Evolutionary conservation across 2,113 vertebrate species (phyloP).

Genomic region (Antigone vipio): DNA sequence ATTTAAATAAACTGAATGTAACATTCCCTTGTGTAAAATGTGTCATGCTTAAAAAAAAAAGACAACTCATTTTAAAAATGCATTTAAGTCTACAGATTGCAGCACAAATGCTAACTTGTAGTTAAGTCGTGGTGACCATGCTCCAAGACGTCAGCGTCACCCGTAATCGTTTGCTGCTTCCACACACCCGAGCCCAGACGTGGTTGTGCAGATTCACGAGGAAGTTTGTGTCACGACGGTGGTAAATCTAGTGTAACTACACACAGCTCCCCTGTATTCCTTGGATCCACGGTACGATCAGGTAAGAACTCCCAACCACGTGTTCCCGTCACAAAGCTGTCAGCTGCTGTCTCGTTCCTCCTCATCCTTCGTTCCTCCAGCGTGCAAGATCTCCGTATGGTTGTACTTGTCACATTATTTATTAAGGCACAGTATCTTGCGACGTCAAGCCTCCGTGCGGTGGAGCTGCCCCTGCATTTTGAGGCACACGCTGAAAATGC

Average conservation of each 20-base stretch:
- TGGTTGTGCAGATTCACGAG: accelerated
- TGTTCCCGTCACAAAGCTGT: background rate
- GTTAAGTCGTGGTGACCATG: accelerated
- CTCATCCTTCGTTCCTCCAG: background rate
- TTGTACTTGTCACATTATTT: background rate
- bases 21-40: background rate
- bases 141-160: background rate
- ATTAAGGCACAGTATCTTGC: background rate
- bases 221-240: accelerated
- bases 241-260: background rate
- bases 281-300: background rate
- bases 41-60: no score
- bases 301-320: background rate
- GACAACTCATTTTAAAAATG: accelerated
- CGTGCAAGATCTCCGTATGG: accelerated
- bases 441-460: accelerated
- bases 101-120: accelerated
- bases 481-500: background rate
- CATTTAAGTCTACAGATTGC: accelerated
- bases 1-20: background rate
- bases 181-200: background rate
- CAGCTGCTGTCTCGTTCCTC: background rate
- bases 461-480: background rate
- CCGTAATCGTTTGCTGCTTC: background rate
- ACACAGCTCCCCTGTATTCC: background rate